A percentile compares a stretch with the other conserved stretches of the same genome.
Conservation (phyloP, 2,888 invertebrate species). For the Augochlorella aurata region DNA sequence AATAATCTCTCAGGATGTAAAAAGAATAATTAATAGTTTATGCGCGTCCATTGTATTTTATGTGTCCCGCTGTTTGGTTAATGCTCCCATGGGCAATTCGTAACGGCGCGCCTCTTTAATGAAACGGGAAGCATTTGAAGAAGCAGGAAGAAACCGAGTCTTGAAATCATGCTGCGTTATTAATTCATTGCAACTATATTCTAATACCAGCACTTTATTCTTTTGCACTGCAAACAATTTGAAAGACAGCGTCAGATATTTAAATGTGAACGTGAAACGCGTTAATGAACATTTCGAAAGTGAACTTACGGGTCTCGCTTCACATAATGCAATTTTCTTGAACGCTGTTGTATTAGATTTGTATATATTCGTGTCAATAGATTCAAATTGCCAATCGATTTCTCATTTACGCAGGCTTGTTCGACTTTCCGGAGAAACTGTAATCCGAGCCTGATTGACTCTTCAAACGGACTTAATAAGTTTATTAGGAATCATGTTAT, state of each 20-base stretch:
- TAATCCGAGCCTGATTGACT: neutral
- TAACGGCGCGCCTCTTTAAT: neutral
- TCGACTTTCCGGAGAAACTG: constrained; percentile 13
- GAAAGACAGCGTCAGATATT: too few relatives aligned
- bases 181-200: neutral
- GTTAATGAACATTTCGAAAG: neutral
- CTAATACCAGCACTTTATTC: neutral
- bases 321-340: neutral
- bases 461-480: constrained; percentile 1
- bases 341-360: neutral
- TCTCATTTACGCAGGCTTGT: constrained; percentile 31
- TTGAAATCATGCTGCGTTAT: neutral
- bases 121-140: constrained; percentile 3
- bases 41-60: neutral
- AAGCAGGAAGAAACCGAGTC: neutral
- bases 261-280: too few relatives aligned
- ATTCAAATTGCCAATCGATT: constrained; percentile 42
- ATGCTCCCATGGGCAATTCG: neutral
- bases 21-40: neutral
- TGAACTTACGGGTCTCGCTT: neutral
- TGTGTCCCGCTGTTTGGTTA: neutral
- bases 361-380: constrained; percentile 34
- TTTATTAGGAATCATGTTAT: neutral
- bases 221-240: neutral
- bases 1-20: neutral